A percentile compares a stretch with the other conserved stretches of the same genome.
Conservation (phyloP, 2,797 vertebrate species). For the Podargus strigoides region DNA sequence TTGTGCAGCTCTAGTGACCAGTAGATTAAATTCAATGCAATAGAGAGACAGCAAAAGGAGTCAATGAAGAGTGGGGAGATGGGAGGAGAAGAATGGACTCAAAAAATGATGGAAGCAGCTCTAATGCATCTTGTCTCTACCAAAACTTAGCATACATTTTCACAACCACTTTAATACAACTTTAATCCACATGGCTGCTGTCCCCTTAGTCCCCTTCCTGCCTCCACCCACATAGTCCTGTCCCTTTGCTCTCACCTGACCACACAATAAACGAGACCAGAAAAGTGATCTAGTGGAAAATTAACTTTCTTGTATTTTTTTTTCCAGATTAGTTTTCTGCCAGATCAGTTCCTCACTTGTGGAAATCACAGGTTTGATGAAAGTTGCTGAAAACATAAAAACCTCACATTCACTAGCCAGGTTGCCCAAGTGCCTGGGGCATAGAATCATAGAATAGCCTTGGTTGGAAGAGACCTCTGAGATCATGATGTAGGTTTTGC, state of each 20-base stretch:
- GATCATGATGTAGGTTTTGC: not conserved
- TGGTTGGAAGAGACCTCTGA: too few species aligned
- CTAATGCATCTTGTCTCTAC: not conserved
- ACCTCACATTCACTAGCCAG: not conserved
- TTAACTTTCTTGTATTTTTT: not conserved
- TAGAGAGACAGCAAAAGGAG: not conserved
- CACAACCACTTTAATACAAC: not conserved
- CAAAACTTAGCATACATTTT: not conserved
- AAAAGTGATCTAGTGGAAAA: not conserved
- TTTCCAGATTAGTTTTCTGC: not conserved
- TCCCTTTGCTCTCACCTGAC: not conserved
- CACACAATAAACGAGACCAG: fast-evolving
- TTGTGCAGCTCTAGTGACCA: constrained; percentile 39
- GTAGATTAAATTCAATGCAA: constrained; percentile 27
- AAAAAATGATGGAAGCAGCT: not conserved
- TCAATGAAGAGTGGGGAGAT: not conserved
- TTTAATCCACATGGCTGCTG: not conserved
- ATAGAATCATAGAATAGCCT: too few species aligned
- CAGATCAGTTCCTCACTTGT: not conserved
- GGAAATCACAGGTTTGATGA: not conserved
- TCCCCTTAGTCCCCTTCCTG: not conserved
- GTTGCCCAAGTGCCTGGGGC: too few species aligned
- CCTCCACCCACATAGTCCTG: not conserved
- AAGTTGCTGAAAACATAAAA: not conserved
- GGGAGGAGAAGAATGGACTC: not conserved